A percentile compares a stretch with the other conserved stretches of the same genome.
phyloP scores from a whole-genome alignment of 2,888 invertebrate species.

The Acleris sparsana region DNA sequence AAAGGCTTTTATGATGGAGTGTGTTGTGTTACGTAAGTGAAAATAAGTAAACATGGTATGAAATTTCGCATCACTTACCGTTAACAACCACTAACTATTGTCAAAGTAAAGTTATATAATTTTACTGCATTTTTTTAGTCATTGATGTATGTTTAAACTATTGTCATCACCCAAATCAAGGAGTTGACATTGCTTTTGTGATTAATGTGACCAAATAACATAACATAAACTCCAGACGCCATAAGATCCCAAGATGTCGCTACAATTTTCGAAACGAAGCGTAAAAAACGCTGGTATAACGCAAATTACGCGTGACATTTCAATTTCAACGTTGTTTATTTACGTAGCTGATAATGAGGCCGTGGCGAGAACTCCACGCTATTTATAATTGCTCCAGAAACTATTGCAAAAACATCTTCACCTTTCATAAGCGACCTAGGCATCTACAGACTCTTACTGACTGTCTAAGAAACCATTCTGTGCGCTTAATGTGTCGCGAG shows the following conservation, averaged over 20 bases:
- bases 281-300: background rate
- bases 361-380: conserved; percentile 22
- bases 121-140: too few species aligned
- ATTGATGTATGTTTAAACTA: too few species aligned
- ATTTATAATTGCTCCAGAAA: conserved; percentile 30
- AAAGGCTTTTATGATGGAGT: conserved; percentile 28
- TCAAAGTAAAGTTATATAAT: background rate
- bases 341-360: conserved; percentile 22
- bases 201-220: too few species aligned
- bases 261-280: background rate
- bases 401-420: conserved; percentile 18
- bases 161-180: too few species aligned
- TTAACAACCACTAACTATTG: conserved; percentile 5
- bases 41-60: conserved; percentile 20
- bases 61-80: conserved; percentile 7
- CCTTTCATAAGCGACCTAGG: conserved; percentile 1
- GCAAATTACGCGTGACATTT: conserved; percentile 1
- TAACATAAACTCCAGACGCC: too few species aligned
- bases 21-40: conserved; percentile 24
- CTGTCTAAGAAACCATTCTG: conserved; percentile 3
- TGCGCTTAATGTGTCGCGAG: conserved; percentile 2
- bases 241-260: too few species aligned
- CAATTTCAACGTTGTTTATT: conserved; percentile 17
- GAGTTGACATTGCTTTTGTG: too few species aligned
- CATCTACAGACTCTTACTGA: background rate